phyloP scores from a whole-genome alignment of 2,797 vertebrate genomes.

The Amazona finschi region DNA sequence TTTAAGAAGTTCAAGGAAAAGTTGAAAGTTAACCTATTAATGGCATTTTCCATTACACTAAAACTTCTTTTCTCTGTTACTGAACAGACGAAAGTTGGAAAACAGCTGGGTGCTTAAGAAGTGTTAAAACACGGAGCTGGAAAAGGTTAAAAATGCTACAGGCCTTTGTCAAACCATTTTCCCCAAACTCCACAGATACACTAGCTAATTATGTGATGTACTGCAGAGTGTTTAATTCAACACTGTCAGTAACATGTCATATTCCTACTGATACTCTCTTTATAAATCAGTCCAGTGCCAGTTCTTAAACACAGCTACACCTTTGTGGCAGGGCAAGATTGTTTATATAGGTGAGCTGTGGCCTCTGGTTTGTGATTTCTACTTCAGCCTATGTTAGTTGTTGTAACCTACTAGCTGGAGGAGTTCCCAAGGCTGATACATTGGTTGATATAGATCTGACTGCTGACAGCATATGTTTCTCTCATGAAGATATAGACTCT shows the following conservation, averaged over 20 bases:
- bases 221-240: background rate
- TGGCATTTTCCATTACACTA: constrained; percentile 3
- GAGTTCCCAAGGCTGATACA: background rate
- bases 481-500: background rate
- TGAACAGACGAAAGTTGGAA: constrained; percentile 19
- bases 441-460: background rate
- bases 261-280: background rate
- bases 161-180: background rate
- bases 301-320: background rate
- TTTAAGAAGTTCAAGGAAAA: constrained; percentile 48
- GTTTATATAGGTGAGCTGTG: background rate
- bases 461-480: background rate
- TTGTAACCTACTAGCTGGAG: background rate
- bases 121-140: background rate
- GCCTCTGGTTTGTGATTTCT: background rate
- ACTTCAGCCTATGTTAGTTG: background rate
- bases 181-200: background rate
- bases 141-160: background rate
- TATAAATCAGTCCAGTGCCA: background rate
- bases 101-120: background rate
- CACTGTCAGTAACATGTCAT: background rate
- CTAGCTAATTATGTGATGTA: background rate
- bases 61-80: background rate
- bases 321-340: constrained; percentile 8
- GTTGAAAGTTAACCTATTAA: constrained; percentile 54